Percentiles rank a stretch among this genome's conserved stretches.
phyloP scores from a whole-genome alignment of 2,797 vertebrate species.

The Sebastes minor region DNA sequence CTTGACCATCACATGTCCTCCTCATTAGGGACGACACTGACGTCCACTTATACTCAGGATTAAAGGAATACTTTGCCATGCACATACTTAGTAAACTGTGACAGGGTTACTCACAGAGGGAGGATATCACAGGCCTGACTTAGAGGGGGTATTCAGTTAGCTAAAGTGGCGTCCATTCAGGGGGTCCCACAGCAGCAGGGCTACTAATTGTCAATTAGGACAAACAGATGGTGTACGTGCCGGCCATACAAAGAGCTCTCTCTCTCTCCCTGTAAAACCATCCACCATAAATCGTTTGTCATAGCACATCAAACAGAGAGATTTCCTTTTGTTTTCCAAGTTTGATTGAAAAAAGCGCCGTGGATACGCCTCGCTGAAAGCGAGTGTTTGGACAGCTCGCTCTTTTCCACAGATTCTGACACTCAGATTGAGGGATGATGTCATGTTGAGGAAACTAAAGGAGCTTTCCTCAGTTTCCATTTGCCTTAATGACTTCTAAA shows the following conservation, averaged over 20 bases:
- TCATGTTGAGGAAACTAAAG: background rate
- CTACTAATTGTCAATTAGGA: constrained; percentile 73
- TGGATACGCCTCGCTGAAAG: constrained; percentile 4
- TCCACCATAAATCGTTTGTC: constrained; percentile 26
- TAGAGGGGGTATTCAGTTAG: constrained; percentile 24
- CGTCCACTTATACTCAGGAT: background rate
- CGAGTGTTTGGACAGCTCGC: constrained; percentile 19
- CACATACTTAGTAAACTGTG: background rate
- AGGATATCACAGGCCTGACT: background rate
- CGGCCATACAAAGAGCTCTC: constrained; percentile 47
- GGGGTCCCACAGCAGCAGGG: constrained; percentile 50
- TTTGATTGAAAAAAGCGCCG: background rate
- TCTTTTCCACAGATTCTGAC: constrained; percentile 8
- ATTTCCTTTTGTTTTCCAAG: constrained; percentile 24
- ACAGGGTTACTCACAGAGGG: background rate
- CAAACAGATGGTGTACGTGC: constrained; percentile 62
- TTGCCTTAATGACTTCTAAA: constrained; percentile 3
- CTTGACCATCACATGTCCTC: constrained; percentile 15
- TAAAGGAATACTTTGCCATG: background rate
- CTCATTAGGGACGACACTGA: constrained; percentile 7
- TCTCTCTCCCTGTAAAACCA: constrained; percentile 3
- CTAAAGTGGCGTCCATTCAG: constrained; percentile 39
- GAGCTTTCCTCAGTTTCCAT: constrained; percentile 9
- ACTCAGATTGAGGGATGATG: constrained; percentile 21
- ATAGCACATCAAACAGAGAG: background rate